Evolutionary conservation across 2,113 vertebrate genomes (phyloP), one percentile per base, ranked within the genome.

Genomic region (Rhinogobius similis): DNA sequence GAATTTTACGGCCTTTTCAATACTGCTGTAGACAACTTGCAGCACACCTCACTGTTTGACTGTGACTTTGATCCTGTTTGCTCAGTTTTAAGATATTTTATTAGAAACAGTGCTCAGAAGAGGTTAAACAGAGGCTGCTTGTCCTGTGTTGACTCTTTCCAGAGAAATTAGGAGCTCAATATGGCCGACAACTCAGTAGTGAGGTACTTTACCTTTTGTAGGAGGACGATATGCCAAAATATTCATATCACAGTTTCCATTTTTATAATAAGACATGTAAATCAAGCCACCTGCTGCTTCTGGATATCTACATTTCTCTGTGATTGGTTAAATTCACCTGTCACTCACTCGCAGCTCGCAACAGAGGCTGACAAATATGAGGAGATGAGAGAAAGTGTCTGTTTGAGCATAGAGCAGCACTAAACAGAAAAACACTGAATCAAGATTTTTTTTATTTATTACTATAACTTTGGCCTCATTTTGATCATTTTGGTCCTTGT

Each of bases 121-220:
- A 36, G 5, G 32, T 36, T 36, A 41, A 41, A 41, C 39, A 41
- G 39, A 39, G 38, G 29, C 38, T 39, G 39, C 3, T 41, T 62
- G 43, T 75, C 72, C 8, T 39, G 65, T 82, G 67, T 85, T 80
- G 76, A 74, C 70, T 85, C 79, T 82, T 53, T 84, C 76, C 32
- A 0, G 53, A 76, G 52, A 36, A 36, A 3, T 36, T 3, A 5
- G 32, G n/a, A 36, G 32, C 5, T 3, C 32, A 36, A 36, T n/a
- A n/a, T 36, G 32, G 6, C 32, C 6, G n/a, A n/a, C n/a, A n/a
- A n/a, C n/a, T 36, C 32, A 13, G 39, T 12, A 41, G 10, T 41
- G 39, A 41, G 12, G 39, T 8, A 36, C 32, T 36, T 36, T 36
- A 5, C 8, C 32, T 3, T 36, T 36, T 3, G 32, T 36, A 8